Evolutionary conservation across 2,797 vertebrate species (phyloP), one percentile per base, ranked within the genome.

Genomic region (Pelochelys cantorii): DNA sequence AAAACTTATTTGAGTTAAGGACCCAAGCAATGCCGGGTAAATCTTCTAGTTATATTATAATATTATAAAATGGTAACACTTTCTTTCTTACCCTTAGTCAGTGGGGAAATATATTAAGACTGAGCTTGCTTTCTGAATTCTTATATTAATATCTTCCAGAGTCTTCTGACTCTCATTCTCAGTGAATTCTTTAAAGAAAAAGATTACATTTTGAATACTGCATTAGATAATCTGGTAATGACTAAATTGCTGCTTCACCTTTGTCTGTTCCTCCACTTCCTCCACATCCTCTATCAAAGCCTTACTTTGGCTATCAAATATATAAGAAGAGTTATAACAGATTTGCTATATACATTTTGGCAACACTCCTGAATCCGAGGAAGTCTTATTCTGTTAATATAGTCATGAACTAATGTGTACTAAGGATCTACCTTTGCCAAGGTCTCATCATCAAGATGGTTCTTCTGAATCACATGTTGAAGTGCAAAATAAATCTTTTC

Each of bases 401-500:
- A 84, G 3, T 59, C 34, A 27, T 20, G n/a, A 77, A 42, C 3
- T 8, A 56, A 9, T 89, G 68, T 12, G 4, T 81, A 79, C 85
- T 68, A 74, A 83, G 18, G 59, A 59, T 97, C 92, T 98, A 99
- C 99, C 98, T 99, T 99, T 89, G 99, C 99, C 97, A 99, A 94
- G 27, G 98, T 99, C 75, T 99, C 99, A 96, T 99, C 99, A 0
- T 99, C 99, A 94, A 99, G 99, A 97, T 99, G 99, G 98, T 99
- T 99, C 98, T 99, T 99, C 98, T 99, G 99, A 98, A 99, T 99
- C 96, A 99, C 99, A 94, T 99, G 99, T 97, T 99, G 99, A 98
- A 99, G 98, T 98, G 99, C 99, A 98, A 99, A 99, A 98, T 99
- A 99, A 97, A 99, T 99, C 97, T 99, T 99, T 98, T 99, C 99